Percentiles rank a stretch among this genome's conserved stretches.
These are phyloP conservation scores for Bombylius major DNA, from an alignment of 2,888 invertebrate species.

Conservation along the genomic window DNA sequence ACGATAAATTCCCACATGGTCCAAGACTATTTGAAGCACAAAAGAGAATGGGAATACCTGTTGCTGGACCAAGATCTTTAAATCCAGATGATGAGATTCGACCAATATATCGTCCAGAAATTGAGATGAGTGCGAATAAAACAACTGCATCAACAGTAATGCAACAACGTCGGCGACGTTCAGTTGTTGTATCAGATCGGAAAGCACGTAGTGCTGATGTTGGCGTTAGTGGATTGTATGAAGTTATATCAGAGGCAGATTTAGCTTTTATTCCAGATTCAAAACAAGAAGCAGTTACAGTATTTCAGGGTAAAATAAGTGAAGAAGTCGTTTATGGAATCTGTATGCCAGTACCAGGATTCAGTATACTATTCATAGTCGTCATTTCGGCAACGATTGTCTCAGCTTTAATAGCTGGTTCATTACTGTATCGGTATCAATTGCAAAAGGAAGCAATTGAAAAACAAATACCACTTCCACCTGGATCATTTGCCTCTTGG, in stretches of 20 bases:
- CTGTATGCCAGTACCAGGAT: conserved; percentile 79
- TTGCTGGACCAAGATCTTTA: conserved; percentile 42
- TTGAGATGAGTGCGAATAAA: conserved; percentile 9
- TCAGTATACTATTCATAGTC: conserved; percentile 76
- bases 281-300: conserved; percentile 68
- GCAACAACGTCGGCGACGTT: conserved; percentile 45
- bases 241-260: conserved; percentile 85
- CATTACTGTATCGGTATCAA: conserved; percentile 64
- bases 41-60: conserved; percentile 41
- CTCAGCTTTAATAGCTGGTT: conserved; percentile 74
- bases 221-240: conserved; percentile 79
- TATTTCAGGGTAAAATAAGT: conserved; percentile 74
- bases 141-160: not conserved
- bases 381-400: conserved; percentile 79
- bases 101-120: conserved; percentile 26
- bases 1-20: conserved; percentile 59
- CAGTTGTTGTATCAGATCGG: conserved; percentile 52
- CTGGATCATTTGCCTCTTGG: conserved; percentile 59
- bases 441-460: conserved; percentile 55
- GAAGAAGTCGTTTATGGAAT: conserved; percentile 88
- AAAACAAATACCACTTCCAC: conserved; percentile 42
- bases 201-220: conserved; percentile 75
- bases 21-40: conserved; percentile 49
- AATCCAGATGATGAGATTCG: conserved; percentile 29
- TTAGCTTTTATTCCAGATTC: conserved; percentile 77